A percentile compares a stretch with the other conserved stretches of the same genome.
phyloP scores from a whole-genome alignment of 2,888 invertebrate genomes.

The Hyposoter didymator region DNA sequence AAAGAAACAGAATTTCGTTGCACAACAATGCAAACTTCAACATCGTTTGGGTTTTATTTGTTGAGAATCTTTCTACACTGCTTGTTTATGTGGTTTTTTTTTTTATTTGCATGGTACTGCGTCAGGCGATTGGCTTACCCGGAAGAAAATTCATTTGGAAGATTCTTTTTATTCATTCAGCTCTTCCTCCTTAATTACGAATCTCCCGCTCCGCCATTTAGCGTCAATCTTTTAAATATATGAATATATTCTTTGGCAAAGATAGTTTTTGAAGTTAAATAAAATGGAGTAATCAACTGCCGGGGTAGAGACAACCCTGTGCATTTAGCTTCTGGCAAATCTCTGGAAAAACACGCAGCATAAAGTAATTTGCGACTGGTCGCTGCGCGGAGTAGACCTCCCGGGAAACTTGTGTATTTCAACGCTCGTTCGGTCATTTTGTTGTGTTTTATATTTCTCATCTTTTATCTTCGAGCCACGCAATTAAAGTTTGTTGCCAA shows the following conservation, averaged over 20 bases:
- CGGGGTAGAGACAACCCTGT: slow-evolving; percentile 21
- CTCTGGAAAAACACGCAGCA: slow-evolving; percentile 15
- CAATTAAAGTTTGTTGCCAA: slow-evolving; percentile 56
- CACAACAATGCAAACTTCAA: too few species aligned
- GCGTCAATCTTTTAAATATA: background rate
- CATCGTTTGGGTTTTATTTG: too few species aligned
- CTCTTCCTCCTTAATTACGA: slow-evolving; percentile 20
- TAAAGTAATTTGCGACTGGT: slow-evolving; percentile 25
- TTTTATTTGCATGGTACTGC: background rate
- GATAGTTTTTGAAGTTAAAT: slow-evolving; percentile 41
- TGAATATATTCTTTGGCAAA: slow-evolving; percentile 2
- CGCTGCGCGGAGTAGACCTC: background rate
- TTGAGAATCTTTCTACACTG: background rate
- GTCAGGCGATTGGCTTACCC: background rate
- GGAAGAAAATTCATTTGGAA: slow-evolving; percentile 8
- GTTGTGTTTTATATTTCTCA: slow-evolving; percentile 25
- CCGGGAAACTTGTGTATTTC: slow-evolving; percentile 45
- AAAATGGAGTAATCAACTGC: slow-evolving; percentile 55
- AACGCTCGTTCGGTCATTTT: slow-evolving; percentile 5
- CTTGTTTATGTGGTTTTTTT: background rate
- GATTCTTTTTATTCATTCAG: slow-evolving; percentile 9
- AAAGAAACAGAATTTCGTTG: too few species aligned
- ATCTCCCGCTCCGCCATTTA: slow-evolving; percentile 27
- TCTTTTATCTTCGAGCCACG: slow-evolving; percentile 21
- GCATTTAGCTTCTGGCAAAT: slow-evolving; percentile 19